Evolutionary conservation across 2,888 invertebrate genomes (phyloP), one percentile per base, ranked within the genome.

Genomic region (Cephonodes hylas): DNA sequence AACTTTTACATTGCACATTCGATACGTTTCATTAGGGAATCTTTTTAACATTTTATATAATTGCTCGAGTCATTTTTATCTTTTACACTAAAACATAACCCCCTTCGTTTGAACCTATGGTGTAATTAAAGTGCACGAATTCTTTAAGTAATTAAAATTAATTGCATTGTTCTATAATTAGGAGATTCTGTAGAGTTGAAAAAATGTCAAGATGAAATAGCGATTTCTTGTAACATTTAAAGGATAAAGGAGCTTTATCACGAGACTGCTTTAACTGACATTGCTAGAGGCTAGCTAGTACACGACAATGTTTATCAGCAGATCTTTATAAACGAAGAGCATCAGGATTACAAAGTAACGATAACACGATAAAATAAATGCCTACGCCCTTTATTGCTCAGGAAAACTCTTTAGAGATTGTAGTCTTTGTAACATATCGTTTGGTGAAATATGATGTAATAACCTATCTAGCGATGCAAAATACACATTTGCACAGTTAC

Each of bases 301-400:
- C 53, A 53, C 53, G 53, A 53, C 53, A 53, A 53, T 53, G 53
- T 18, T 53, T 53, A 53, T 53, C 53, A 31, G 27, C 18, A 31
- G 18, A 53, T 53, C 53, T 53, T 46, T 46, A 25, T 31, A 53
- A 31, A 53, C 31, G 53, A 53, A 53, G 53, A 53, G 3, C 53
- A 53, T 31, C 27, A 53, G 18, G 31, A 53, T 48, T 48, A 53
- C 53, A 53, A 53, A 27, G 15, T 46, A 53, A 53, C 31, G 7
- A 31, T 18, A 53, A 53, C 15, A 27, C 23, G 22, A 44, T 44
- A 44, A 44, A 44, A 44, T 44, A 44, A 44, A 20, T 10, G 18
- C 18, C 10, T 18, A 10, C 44, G 8, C 18, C 44, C 44, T 10
- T 44, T 48, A n/a, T n/a, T 48, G 25, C 15, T 27, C 25, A 25